Evolutionary conservation across 2,888 invertebrate genomes (phyloP).

Genomic region (Miltochrista miniata): DNA sequence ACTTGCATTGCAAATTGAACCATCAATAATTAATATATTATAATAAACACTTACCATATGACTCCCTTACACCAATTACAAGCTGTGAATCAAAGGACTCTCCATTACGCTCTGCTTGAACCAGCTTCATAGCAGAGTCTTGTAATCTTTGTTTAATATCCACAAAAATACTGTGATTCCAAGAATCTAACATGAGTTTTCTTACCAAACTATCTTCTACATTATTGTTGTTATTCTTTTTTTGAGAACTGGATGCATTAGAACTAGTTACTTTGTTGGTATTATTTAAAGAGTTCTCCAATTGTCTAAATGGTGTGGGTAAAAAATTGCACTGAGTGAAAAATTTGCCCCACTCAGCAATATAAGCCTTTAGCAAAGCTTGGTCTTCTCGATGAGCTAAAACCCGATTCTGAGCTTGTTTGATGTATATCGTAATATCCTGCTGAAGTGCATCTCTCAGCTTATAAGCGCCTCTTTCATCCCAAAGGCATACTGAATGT

Average conservation of each 20-base stretch:
- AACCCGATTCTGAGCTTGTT: slow-evolving; percentile 95
- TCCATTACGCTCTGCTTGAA: slow-evolving; percentile 98
- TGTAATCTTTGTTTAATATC: slow-evolving; percentile 97
- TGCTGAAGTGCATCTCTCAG: slow-evolving; percentile 94
- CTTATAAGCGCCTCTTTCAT: slow-evolving; percentile 96
- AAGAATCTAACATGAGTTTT: slow-evolving; percentile 98
- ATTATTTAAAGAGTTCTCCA: slow-evolving; percentile 92
- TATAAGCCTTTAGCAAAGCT: slow-evolving; percentile 97
- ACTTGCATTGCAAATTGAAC: no score
- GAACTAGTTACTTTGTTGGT: slow-evolving; percentile 71
- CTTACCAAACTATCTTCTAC: slow-evolving; percentile 96
- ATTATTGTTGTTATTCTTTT: slow-evolving; percentile 82
- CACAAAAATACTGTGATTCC: slow-evolving; percentile 98
- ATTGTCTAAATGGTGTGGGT: slow-evolving; percentile 96
- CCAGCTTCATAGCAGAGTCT: slow-evolving; percentile 98
- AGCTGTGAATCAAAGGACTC: slow-evolving; percentile 99
- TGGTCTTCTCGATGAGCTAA: slow-evolving; percentile 97
- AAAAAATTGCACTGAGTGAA: slow-evolving; percentile 98
- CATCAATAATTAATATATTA: neutral
- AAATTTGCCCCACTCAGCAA: slow-evolving; percentile 99
- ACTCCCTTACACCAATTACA: slow-evolving; percentile 98
- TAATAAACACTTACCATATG: slow-evolving; percentile 88
- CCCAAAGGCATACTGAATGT: slow-evolving; percentile 98
- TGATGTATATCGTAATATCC: slow-evolving; percentile 97
- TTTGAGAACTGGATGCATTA: slow-evolving; percentile 68